phyloP scores from a whole-genome alignment of 1,140 invertebrate genomes.

The Ruditapes philippinarum region DNA sequence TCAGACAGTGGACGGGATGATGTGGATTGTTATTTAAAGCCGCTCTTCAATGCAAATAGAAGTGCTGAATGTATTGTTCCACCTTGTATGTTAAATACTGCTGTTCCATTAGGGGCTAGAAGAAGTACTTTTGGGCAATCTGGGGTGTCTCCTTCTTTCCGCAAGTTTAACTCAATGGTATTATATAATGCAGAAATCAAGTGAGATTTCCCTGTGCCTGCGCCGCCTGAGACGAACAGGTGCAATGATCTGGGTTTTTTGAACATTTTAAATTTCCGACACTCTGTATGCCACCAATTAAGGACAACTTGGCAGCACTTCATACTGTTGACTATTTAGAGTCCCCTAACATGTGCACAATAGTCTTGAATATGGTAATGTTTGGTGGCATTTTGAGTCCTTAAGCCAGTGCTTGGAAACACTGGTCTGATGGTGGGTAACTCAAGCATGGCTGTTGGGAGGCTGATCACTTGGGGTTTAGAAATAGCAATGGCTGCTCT shows the following conservation, averaged over 20 bases:
- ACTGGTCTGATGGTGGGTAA: slow-evolving; percentile 22
- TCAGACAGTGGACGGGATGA: background rate
- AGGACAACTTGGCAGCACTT: slow-evolving; percentile 5
- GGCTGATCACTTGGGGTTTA: slow-evolving; percentile 39
- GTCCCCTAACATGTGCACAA: slow-evolving; percentile 40
- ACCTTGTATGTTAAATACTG: slow-evolving; percentile 7
- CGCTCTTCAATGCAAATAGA: slow-evolving; percentile 29
- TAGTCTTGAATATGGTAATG: slow-evolving; percentile 28
- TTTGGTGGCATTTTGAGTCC: slow-evolving; percentile 35
- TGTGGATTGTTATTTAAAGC: background rate
- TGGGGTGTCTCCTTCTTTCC: slow-evolving; percentile 4
- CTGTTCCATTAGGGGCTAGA: slow-evolving; percentile 22
- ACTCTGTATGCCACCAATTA: slow-evolving; percentile 1
- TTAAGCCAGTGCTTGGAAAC: slow-evolving; percentile 36
- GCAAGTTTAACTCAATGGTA: slow-evolving; percentile 31
- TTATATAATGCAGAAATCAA: slow-evolving; percentile 1
- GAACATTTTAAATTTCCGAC: too few relatives aligned
- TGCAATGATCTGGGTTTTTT: background rate
- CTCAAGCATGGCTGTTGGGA: slow-evolving; percentile 27
- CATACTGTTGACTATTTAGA: slow-evolving; percentile 38
- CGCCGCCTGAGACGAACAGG: slow-evolving; percentile 36
- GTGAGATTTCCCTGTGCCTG: slow-evolving; percentile 37
- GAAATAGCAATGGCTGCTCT: slow-evolving; percentile 40
- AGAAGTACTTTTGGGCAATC: slow-evolving; percentile 10
- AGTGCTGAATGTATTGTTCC: slow-evolving; percentile 12